Conservation (phyloP, 2,797 vertebrate species). For the Premnoplex brunnescens region DNA sequence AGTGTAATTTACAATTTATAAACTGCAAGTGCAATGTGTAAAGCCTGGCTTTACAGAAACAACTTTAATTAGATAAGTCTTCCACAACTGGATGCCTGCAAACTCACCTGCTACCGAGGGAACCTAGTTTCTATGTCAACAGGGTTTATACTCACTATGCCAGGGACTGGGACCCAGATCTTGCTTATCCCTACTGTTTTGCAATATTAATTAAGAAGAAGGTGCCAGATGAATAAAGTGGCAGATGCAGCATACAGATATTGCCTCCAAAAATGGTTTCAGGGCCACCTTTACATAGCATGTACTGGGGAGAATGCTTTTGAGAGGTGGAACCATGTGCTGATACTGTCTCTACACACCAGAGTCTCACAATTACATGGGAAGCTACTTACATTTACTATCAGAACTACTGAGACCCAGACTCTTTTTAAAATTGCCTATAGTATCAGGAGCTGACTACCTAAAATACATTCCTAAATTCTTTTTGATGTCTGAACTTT, state of each 20-base stretch:
- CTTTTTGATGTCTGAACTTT: not conserved
- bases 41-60: not conserved
- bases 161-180: not conserved
- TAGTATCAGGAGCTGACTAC: not conserved
- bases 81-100: not conserved
- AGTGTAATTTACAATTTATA: not conserved
- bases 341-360: not conserved
- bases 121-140: not conserved
- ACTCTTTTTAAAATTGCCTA: not conserved
- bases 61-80: not conserved
- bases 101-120: not conserved
- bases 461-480: not conserved
- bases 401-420: not conserved
- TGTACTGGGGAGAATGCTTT: not conserved
- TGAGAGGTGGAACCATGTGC: not conserved
- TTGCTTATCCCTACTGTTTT: not conserved
- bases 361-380: not conserved
- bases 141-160: not conserved
- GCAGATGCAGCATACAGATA: not conserved
- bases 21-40: not conserved
- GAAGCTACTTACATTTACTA: not conserved
- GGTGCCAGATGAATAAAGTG: not conserved
- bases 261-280: not conserved
- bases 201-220: not conserved
- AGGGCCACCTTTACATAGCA: not conserved